Evolutionary conservation across 2,888 invertebrate species (phyloP).

Genomic region (Melinaea menophilus): DNA sequence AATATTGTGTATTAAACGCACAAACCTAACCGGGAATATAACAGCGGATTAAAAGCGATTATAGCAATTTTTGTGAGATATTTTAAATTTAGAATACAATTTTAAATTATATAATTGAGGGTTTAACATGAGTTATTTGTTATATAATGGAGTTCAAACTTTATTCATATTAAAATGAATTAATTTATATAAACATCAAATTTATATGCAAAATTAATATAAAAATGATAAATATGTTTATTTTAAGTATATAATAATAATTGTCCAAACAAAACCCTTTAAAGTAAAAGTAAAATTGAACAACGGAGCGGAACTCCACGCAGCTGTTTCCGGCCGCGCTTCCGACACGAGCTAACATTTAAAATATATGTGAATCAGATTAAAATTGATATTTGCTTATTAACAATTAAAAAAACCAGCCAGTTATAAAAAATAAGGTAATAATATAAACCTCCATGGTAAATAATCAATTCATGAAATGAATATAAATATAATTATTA

Average conservation of each 20-base stretch:
- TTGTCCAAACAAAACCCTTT: slow-evolving; percentile 3
- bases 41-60: slow-evolving; percentile 51
- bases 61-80: slow-evolving; percentile 45
- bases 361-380: neutral
- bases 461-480: too few species aligned
- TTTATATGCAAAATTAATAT: slow-evolving; percentile 10
- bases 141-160: slow-evolving; percentile 1
- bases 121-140: slow-evolving; percentile 22
- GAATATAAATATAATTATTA: too few species aligned
- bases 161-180: neutral
- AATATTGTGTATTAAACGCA: slow-evolving; percentile 26
- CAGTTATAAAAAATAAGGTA: neutral
- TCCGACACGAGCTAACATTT: slow-evolving; percentile 33
- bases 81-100: slow-evolving; percentile 40
- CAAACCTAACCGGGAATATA: slow-evolving; percentile 26
- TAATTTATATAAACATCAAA: neutral
- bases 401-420: neutral
- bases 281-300: slow-evolving; percentile 21
- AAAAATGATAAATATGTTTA: too few species aligned
- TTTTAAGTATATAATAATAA: neutral
- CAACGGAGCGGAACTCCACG: slow-evolving; percentile 41
- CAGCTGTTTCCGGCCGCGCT: slow-evolving; percentile 58
- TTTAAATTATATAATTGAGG: slow-evolving; percentile 49
- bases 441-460: too few species aligned
- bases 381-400: neutral